These are phyloP conservation scores for Myiozetetes cayanensis DNA, from an alignment of 2,113 vertebrate species.

Conservation along the genomic window DNA sequence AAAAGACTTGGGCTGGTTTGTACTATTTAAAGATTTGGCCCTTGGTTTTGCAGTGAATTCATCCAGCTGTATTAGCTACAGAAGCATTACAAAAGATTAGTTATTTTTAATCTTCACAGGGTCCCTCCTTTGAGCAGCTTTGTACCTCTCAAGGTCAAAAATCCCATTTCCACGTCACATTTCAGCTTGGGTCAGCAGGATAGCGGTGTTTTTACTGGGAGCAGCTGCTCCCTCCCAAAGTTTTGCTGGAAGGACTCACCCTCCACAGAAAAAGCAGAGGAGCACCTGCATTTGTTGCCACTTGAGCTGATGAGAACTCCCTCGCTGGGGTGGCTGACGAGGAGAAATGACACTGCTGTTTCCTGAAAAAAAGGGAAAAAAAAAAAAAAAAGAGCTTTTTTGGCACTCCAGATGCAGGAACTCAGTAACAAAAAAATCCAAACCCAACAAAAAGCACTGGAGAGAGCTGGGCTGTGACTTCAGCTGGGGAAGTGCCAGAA, in stretches of 20 bases:
- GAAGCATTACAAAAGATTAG: accelerated
- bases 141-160: background rate
- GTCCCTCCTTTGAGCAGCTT: background rate
- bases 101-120: background rate
- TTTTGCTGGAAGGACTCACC: background rate
- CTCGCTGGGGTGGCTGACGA: background rate
- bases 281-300: conserved; percentile 40
- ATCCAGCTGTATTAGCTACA: background rate
- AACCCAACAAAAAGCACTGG: accelerated
- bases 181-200: conserved; percentile 10
- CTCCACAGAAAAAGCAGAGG: background rate
- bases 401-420: background rate
- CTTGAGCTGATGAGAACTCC: background rate
- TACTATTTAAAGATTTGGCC: background rate
- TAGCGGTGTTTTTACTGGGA: background rate
- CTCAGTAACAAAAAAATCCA: background rate
- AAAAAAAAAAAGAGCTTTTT: background rate
- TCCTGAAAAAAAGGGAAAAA: background rate
- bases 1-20: background rate
- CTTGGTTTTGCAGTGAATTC: background rate
- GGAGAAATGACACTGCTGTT: background rate
- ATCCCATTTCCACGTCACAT: background rate
- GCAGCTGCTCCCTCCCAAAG: conserved; percentile 7
- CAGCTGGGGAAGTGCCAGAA: background rate
- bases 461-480: background rate